Conservation (phyloP, 2,113 vertebrate species). For the Dermatemys mawii region DNA sequence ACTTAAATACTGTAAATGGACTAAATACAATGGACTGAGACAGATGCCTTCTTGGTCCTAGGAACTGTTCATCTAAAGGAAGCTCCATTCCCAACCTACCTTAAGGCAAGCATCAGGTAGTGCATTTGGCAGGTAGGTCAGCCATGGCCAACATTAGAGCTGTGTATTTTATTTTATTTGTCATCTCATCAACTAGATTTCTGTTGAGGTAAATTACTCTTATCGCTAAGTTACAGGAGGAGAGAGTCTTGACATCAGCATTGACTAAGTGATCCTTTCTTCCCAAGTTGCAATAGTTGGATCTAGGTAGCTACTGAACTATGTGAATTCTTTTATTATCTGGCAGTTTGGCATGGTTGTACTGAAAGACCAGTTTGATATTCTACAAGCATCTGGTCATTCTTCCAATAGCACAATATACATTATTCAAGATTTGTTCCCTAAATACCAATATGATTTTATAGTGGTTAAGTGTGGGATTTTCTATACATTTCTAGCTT, state of each 20-base stretch:
- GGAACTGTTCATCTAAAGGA: too few species aligned
- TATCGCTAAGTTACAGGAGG: not conserved
- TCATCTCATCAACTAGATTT: not conserved
- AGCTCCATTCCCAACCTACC: not conserved
- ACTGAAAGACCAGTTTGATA: not conserved
- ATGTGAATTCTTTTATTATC: not conserved
- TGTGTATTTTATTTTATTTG: fast-evolving
- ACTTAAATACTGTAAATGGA: fast-evolving
- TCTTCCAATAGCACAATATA: not conserved
- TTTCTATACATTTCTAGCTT: not conserved
- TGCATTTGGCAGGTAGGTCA: not conserved
- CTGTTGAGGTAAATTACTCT: not conserved
- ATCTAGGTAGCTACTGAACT: not conserved
- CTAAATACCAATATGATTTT: not conserved
- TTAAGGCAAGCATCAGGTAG: fast-evolving
- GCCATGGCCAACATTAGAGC: not conserved
- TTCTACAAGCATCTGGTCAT: not conserved
- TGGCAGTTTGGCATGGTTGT: not conserved
- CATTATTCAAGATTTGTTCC: not conserved
- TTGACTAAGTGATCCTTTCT: not conserved
- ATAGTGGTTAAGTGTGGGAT: not conserved
- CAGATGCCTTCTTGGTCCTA: not conserved
- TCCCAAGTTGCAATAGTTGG: not conserved
- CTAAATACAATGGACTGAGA: not conserved
- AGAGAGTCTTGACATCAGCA: not conserved